Evolutionary conservation across 2,797 vertebrate genomes (phyloP).

Genomic region (Melanotaenia parkinsoni): DNA sequence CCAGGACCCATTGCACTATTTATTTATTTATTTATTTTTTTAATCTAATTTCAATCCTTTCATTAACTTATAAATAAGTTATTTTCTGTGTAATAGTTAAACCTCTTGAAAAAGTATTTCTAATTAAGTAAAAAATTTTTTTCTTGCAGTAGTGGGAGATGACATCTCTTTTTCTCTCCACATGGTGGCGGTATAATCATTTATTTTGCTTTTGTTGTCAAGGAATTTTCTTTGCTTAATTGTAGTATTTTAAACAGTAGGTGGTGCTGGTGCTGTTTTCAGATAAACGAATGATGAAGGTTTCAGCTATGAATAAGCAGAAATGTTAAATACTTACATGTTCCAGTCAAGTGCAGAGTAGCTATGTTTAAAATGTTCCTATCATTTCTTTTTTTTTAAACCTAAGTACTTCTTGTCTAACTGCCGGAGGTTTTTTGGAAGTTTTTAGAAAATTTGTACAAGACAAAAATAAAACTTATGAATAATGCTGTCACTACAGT

Average conservation of each 20-base stretch:
- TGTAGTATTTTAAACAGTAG: constrained; percentile 42
- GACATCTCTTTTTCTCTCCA: constrained; percentile 23
- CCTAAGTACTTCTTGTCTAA: too few relatives aligned
- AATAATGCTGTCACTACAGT: background rate
- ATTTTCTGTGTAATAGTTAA: background rate
- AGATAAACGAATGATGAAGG: background rate
- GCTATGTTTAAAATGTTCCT: background rate
- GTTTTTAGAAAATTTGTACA: background rate
- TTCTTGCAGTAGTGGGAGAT: background rate
- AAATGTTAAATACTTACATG: background rate
- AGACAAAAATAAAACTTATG: too few relatives aligned
- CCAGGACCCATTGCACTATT: too few relatives aligned
- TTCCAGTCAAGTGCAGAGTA: constrained; percentile 12
- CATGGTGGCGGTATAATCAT: constrained; percentile 56
- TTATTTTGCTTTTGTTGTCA: background rate
- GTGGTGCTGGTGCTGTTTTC: constrained; percentile 60
- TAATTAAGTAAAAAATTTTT: background rate
- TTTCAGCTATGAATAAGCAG: constrained; percentile 23
- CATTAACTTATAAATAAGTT: background rate
- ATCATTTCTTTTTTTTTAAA: background rate
- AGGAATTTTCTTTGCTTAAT: background rate
- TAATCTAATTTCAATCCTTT: background rate
- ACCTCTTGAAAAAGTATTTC: background rate
- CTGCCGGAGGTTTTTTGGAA: too few relatives aligned
- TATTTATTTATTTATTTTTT: too few relatives aligned